Evolutionary conservation across 2,888 invertebrate genomes (phyloP).

Genomic region (Apamea epomidion): DNA sequence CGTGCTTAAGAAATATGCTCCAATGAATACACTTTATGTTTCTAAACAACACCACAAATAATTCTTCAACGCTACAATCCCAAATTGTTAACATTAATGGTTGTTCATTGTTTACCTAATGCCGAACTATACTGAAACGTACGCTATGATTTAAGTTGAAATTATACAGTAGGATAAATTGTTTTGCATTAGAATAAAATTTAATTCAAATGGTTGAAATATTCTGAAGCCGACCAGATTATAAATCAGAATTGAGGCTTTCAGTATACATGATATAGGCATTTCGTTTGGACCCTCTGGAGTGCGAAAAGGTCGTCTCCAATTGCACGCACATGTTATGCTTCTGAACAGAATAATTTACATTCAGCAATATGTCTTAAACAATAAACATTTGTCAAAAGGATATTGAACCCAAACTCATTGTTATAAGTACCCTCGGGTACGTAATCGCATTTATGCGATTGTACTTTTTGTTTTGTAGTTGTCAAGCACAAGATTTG

Average conservation of each 20-base stretch:
- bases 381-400: constrained; percentile 9
- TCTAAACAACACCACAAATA: not conserved
- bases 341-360: constrained; percentile 35
- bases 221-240: constrained; percentile 16
- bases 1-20: not conserved
- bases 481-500: not conserved
- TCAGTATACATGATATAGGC: constrained; percentile 32
- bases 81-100: constrained; percentile 28
- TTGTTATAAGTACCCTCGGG: not conserved
- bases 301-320: constrained; percentile 14
- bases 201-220: constrained; percentile 29
- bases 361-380: constrained; percentile 17
- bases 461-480: not conserved
- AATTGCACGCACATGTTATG: constrained; percentile 8
- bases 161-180: constrained; percentile 20
- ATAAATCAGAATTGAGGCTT: constrained; percentile 33
- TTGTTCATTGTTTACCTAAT: not conserved
- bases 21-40: not conserved
- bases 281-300: constrained; percentile 11
- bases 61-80: constrained; percentile 5
- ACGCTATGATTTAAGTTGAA: constrained; percentile 24
- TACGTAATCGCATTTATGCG: not conserved
- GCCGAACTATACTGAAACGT: constrained; percentile 7
- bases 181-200: constrained; percentile 21
- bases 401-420: not conserved